A percentile compares a stretch with the other conserved stretches of the same genome.
Conservation (phyloP, 1,140 invertebrate species). For the Sitophilus oryzae region DNA sequence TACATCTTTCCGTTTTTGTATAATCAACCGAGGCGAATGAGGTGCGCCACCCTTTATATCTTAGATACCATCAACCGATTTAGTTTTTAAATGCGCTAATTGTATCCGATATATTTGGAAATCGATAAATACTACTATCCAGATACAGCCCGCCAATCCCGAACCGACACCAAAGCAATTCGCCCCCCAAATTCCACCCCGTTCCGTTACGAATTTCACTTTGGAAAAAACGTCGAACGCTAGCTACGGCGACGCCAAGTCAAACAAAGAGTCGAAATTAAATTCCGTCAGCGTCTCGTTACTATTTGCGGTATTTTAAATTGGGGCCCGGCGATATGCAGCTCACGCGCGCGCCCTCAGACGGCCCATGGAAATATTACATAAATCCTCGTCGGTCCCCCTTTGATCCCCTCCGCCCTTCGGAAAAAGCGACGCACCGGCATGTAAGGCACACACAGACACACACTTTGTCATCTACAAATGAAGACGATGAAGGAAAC, state of each 20-base stretch:
- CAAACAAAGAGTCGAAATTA: conserved; percentile 23
- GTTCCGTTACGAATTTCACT: neutral
- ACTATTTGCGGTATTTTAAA: conserved; percentile 26
- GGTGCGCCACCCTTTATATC: no score
- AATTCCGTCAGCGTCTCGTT: conserved; percentile 24
- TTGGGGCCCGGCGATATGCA: conserved; percentile 15
- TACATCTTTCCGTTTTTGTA: no score
- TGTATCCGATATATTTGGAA: no score
- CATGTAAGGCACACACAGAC: no score
- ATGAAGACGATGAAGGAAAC: conserved; percentile 21
- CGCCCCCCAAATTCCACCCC: no score
- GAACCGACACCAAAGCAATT: no score
- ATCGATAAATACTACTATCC: no score
- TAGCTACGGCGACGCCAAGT: neutral
- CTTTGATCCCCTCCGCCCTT: neutral
- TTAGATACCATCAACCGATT: no score
- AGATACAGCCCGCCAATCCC: no score
- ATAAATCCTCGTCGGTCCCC: conserved; percentile 17
- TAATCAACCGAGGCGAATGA: no score
- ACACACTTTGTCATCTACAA: conserved; percentile 24
- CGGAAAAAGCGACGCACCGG: conserved; percentile 12
- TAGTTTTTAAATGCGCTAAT: no score
- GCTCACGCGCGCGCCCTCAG: conserved; percentile 10
- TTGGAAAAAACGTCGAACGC: neutral
- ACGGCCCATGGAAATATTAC: conserved; percentile 19